phyloP scores from a whole-genome alignment of 1,140 invertebrate genomes.

The Drosophila pallidifrons region DNA sequence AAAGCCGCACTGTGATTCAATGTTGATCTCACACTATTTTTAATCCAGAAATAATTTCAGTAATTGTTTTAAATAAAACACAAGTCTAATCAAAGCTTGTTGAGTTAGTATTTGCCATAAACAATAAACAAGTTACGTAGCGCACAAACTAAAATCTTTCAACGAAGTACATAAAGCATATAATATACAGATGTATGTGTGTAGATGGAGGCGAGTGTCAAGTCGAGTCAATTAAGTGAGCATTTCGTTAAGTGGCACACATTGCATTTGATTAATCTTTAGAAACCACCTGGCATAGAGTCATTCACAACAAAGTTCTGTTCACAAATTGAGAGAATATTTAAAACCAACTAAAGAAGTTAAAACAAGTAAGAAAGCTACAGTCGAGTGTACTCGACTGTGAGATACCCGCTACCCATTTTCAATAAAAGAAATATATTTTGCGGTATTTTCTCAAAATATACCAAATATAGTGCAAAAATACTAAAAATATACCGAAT shows the following conservation, averaged over 20 bases:
- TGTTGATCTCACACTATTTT: slow-evolving; percentile 15
- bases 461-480: too few relatives aligned
- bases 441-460: too few relatives aligned
- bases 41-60: slow-evolving; percentile 15
- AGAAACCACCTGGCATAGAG: background rate
- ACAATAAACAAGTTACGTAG: slow-evolving; percentile 46
- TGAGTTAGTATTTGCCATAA: slow-evolving; percentile 13
- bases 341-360: background rate
- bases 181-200: background rate
- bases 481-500: too few relatives aligned
- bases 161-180: background rate
- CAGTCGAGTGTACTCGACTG: too few relatives aligned
- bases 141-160: background rate
- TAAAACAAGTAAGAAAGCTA: too few relatives aligned
- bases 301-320: background rate
- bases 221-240: slow-evolving; percentile 8
- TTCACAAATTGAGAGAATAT: background rate
- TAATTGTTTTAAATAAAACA: slow-evolving; percentile 38
- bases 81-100: slow-evolving; percentile 50
- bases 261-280: slow-evolving; percentile 19
- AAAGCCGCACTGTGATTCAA: slow-evolving; percentile 32
- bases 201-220: background rate
- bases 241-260: slow-evolving; percentile 9
- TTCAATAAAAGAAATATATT: too few relatives aligned
- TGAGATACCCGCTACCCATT: too few relatives aligned